Conservation (phyloP, 1,140 invertebrate species). For the Aphelenchoides avenae region DNA sequence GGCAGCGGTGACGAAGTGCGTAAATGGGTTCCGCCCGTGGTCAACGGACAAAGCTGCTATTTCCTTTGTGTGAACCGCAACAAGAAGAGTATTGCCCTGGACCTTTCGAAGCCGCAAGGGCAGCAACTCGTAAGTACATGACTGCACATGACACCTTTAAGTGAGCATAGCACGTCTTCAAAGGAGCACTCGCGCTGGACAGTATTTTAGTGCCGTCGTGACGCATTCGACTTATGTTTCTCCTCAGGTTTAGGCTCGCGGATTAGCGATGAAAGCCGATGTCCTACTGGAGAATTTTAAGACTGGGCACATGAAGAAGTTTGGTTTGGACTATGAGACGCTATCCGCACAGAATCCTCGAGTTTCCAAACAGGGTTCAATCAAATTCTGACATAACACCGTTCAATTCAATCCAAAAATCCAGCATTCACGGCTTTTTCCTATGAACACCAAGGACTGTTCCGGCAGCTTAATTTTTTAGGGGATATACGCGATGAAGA, state of each 20-base stretch:
- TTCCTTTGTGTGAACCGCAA: constrained; percentile 85
- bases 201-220: too few species aligned
- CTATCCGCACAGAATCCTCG: constrained; percentile 71
- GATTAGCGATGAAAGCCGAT: constrained; percentile 71
- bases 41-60: constrained; percentile 74
- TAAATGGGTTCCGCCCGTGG: constrained; percentile 86
- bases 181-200: too few species aligned
- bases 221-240: too few species aligned
- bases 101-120: constrained; percentile 73
- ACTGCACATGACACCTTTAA: too few species aligned
- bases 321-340: constrained; percentile 75
- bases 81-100: constrained; percentile 85
- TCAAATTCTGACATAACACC: too few species aligned
- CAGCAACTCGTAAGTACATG: constrained; percentile 71
- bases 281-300: constrained; percentile 89
- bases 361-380: too few species aligned
- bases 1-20: constrained; percentile 81
- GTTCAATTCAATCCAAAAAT: too few species aligned
- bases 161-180: too few species aligned
- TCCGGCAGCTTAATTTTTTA: too few species aligned
- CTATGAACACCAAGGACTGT: too few species aligned
- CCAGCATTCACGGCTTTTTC: too few species aligned
- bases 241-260: constrained; percentile 61
- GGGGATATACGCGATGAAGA: too few species aligned
- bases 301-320: constrained; percentile 76